Percentiles rank a stretch among this genome's conserved stretches.
These are phyloP conservation scores for Anarrhichthys ocellatus DNA, from an alignment of 2,113 vertebrate species.

Conservation along the genomic window DNA sequence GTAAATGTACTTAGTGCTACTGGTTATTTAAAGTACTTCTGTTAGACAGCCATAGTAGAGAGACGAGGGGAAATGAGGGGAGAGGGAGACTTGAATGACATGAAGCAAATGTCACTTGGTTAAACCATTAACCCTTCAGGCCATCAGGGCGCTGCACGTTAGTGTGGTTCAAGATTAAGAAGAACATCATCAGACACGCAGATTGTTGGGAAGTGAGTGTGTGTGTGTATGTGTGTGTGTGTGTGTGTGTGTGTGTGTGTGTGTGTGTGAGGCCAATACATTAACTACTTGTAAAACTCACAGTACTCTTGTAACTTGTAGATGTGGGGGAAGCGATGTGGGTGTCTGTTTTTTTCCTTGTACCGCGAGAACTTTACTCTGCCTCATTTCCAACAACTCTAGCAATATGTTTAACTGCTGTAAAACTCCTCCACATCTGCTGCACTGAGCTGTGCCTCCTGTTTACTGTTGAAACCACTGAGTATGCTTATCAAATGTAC, in stretches of 20 bases:
- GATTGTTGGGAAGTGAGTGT: not conserved
- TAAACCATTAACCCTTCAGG: not conserved
- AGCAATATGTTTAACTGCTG: conserved; percentile 26
- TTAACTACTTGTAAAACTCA: not conserved
- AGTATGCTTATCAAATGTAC: conserved; percentile 39
- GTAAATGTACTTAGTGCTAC: not conserved
- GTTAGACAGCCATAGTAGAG: not conserved
- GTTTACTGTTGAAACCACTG: conserved; percentile 19
- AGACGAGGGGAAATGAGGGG: not conserved
- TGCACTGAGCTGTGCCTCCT: conserved; percentile 16
- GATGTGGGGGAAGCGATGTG: not conserved
- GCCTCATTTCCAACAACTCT: conserved; percentile 33
- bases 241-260: not conserved
- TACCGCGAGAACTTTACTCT: conserved; percentile 8
- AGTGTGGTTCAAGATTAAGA: not conserved
- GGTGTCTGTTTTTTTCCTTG: not conserved
- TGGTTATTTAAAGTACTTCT: not conserved
- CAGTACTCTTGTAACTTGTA: not conserved
- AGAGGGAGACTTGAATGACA: not conserved
- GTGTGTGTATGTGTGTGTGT: not conserved
- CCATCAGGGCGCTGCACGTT: not conserved
- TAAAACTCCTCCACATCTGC: conserved; percentile 48
- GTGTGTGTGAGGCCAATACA: not conserved
- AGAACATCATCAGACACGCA: not conserved
- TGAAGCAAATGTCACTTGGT: not conserved